A percentile compares a stretch with the other conserved stretches of the same genome.
These are phyloP conservation scores for Macrostomum lignano DNA, from an alignment of 1,140 invertebrate genomes.

Conservation along the genomic window DNA sequence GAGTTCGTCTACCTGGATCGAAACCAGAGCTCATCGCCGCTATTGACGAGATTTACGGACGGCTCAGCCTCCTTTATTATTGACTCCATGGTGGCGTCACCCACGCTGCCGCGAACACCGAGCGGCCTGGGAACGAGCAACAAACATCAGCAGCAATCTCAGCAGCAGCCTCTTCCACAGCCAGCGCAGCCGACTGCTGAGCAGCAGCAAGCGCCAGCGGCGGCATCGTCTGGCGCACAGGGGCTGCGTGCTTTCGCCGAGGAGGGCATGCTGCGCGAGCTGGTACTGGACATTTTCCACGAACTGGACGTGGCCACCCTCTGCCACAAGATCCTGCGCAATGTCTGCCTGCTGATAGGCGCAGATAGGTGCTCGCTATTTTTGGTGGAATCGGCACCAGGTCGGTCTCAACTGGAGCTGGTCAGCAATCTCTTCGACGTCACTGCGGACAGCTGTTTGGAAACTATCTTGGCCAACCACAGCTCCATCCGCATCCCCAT, in stretches of 20 bases:
- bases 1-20: too few relatives aligned
- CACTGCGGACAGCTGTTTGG: slow-evolving; percentile 12
- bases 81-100: too few relatives aligned
- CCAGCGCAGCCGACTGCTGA: neutral
- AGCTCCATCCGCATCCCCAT: slow-evolving; percentile 44
- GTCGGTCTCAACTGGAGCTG: slow-evolving; percentile 32
- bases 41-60: too few relatives aligned
- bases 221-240: neutral
- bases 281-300: slow-evolving; percentile 84
- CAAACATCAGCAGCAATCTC: too few relatives aligned
- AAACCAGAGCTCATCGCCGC: too few relatives aligned
- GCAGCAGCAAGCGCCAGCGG: neutral
- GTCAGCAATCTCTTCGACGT: slow-evolving; percentile 80
- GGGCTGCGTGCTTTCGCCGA: neutral
- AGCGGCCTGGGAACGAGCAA: too few relatives aligned
- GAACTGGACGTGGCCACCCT: slow-evolving; percentile 65
- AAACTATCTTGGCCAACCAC: slow-evolving; percentile 45
- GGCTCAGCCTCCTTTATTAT: too few relatives aligned
- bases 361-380: slow-evolving; percentile 72
- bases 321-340: slow-evolving; percentile 80
- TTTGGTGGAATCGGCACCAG: slow-evolving; percentile 42
- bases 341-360: slow-evolving; percentile 60
- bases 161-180: too few relatives aligned
- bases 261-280: slow-evolving; percentile 39
- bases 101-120: too few relatives aligned